Conservation (phyloP, 2,113 vertebrate species). For the Megaptera novaeangliae region DNA sequence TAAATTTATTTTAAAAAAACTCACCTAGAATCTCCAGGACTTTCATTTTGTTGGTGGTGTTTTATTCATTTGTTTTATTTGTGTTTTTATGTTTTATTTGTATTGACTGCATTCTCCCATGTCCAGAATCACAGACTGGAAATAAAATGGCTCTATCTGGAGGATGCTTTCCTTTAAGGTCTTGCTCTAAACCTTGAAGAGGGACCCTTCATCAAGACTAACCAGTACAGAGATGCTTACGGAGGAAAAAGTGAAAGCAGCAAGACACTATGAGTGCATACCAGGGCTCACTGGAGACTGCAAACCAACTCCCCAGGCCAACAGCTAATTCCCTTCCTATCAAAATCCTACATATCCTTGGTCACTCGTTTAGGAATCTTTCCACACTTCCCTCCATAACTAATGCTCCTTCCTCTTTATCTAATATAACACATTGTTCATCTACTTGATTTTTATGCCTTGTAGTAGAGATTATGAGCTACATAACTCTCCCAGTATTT, state of each 20-base stretch:
- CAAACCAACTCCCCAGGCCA: background rate
- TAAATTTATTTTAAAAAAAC: background rate
- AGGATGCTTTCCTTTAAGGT: background rate
- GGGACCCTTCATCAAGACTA: background rate
- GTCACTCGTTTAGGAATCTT: background rate
- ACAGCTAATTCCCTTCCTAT: background rate
- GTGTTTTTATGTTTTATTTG: background rate
- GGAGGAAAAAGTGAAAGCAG: background rate
- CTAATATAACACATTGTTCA: background rate
- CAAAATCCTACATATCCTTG: background rate
- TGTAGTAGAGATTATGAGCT: background rate
- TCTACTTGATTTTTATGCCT: background rate
- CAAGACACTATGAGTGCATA: background rate
- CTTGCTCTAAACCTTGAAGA: background rate
- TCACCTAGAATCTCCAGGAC: background rate
- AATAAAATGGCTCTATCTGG: background rate
- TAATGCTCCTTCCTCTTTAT: background rate
- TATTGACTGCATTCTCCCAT: background rate
- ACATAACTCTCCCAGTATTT: background rate
- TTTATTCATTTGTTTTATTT: background rate
- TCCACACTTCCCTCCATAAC: background rate
- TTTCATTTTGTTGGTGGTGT: background rate
- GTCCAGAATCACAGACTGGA: background rate
- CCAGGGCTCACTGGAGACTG: background rate
- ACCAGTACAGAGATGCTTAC: background rate